Evolutionary conservation across 2,797 vertebrate species (phyloP).

Genomic region (Monodelphis domestica): DNA sequence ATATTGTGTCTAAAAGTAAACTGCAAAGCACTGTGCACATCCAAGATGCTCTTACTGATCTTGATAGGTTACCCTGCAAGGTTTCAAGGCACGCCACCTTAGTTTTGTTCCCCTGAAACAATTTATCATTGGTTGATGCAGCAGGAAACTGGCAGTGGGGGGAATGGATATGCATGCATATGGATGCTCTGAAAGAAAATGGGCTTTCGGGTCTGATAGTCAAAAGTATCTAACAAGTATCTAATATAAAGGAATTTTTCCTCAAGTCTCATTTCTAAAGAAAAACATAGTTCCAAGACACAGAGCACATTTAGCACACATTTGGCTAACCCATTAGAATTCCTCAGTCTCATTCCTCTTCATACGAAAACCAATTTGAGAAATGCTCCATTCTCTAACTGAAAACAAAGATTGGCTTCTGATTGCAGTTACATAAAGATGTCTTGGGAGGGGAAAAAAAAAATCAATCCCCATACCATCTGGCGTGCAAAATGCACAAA

Average conservation of each 20-base stretch:
- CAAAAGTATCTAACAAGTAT: neutral
- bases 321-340: neutral
- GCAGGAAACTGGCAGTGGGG: neutral
- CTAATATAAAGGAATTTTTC: neutral
- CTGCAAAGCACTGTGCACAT: neutral
- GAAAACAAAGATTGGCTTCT: constrained; percentile 28
- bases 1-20: neutral
- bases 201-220: neutral
- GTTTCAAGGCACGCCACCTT: neutral
- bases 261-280: neutral
- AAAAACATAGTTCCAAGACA: rapidly evolving
- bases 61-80: neutral
- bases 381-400: constrained; percentile 17
- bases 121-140: neutral
- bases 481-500: constrained; percentile 66
- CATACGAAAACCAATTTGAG: neutral
- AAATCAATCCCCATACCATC: constrained; percentile 49
- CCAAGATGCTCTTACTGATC: neutral
- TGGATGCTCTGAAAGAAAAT: neutral
- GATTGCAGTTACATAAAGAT: constrained; percentile 42
- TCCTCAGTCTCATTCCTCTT: constrained; percentile 13
- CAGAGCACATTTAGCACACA: constrained; percentile 30
- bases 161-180: neutral
- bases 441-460: constrained; percentile 34
- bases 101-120: neutral